Evolutionary conservation across 1,140 invertebrate species (phyloP), one percentile per base, ranked within the genome.

Genomic region (Pristionchus pacificus): DNA sequence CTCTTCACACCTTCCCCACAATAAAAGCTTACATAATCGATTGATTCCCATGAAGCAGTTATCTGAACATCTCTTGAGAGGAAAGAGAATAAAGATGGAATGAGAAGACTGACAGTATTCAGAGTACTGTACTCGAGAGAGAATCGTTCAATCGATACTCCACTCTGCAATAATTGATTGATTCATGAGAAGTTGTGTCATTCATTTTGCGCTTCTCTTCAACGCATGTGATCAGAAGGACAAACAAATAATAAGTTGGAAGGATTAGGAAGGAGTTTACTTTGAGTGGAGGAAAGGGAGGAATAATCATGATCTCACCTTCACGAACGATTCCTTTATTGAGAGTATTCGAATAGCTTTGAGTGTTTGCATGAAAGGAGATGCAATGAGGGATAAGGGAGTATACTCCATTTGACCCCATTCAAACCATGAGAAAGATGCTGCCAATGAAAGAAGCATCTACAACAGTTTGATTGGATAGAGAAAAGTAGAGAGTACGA

Each of bases 21-120:
- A 32, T 33, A 65, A 57, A 28, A 38, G 55, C 71, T 74, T 28
- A 75, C 74, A 59, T 74, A 65, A 28, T 76, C 74, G 59, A 76
- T 76, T 15, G 74, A 76, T 32, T 76, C 74, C 74, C 74, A 76
- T 28, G 65, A 65, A 10, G 74, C 74, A 3, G 67, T 69, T 1
- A 71, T 68, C 30, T 65, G 59, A 1, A 76, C 72, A 55, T 70
- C 60, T 15, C 63, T 69, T 58, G 62, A 27, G 25, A 33, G 65
- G 33, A 74, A 69, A 3, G 70, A 67, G 65, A 69, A 33, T 71
- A 73, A 27, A 69, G 68, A 24, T 63, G 31, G 32, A 68, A 55
- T 33, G 74, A 76, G 15, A 55, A 61, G 6, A 64, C 73, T 32
- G 60, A 61, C 15, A 65, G 69, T n/a, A 61, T 62, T 70, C 33